Evolutionary conservation across 2,888 invertebrate genomes (phyloP), one percentile per base, ranked within the genome.

Genomic region (Latheticus oryzae): DNA sequence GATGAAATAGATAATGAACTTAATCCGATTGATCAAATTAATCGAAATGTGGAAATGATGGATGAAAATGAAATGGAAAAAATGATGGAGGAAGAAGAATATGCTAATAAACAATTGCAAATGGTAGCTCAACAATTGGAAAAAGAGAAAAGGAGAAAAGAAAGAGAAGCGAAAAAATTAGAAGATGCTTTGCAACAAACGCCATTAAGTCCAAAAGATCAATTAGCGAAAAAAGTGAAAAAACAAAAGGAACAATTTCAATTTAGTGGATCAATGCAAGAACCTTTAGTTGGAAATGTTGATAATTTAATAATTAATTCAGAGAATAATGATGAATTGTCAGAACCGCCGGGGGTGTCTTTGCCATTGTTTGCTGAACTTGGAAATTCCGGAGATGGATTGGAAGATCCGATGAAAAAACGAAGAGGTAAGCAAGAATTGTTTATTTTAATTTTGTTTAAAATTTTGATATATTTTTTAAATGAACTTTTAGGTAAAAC

Each of bases 71-170:
- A 76, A 60, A 72, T 74, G 63, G 74, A 73, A 24, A 70, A 72
- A n/a, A 83, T 85, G 83, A 84, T 85, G 76, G 85, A 85, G 62
- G 84, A 84, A 37, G 85, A 86, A 67, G 85, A 85, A 59, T 84
- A 82, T 32, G 84, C 83, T 0, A 82, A 83, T 19, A 80, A 82
- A 8, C 84, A 83, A 64, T 68, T 83, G 2, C 81, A 83, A 58
- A 60, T 82, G 15, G 80, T 81, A 0, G 81, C 81, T 1, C 65
- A 64, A 2, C 71, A 84, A 79, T 70, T 79, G 28, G 84, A 84
- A 69, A 79, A 82, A 42, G 84, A 84, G 56, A 83, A 82, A 67
- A 83, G 83, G 61, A 75, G 82, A 0, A 81, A 80, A 65, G 84
- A 85, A 66, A 78, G 79, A 7, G 83, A 84, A 11, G 81, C 81